Conservation (phyloP, 2,797 vertebrate genomes). For the Protonibea diacanthus region DNA sequence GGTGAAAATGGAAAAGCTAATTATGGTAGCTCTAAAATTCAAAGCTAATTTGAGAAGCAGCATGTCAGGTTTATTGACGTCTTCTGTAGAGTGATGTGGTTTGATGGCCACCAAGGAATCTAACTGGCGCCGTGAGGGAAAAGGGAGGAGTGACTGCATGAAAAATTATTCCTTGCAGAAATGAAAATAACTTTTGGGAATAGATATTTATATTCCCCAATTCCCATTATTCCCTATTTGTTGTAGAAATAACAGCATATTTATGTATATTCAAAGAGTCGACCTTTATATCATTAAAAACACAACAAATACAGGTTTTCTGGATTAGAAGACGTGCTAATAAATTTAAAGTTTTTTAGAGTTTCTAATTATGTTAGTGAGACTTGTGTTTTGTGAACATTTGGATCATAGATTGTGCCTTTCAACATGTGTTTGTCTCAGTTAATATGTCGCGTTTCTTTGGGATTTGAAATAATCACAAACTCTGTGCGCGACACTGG, state of each 20-base stretch:
- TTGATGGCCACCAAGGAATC: constrained; percentile 80
- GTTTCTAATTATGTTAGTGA: constrained; percentile 7
- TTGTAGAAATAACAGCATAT: constrained; percentile 46
- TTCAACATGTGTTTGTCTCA: constrained; percentile 13
- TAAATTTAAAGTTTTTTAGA: background rate
- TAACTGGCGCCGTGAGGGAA: constrained; percentile 57
- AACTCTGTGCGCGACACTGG: constrained; percentile 46
- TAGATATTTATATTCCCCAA: constrained; percentile 64
- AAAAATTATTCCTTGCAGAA: constrained; percentile 61
- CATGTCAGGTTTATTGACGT: constrained; percentile 86
- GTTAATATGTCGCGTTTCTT: constrained; percentile 24
- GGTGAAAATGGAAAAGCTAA: constrained; percentile 86
- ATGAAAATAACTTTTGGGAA: constrained; percentile 69
- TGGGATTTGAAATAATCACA: constrained; percentile 26
- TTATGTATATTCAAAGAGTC: constrained; percentile 48
- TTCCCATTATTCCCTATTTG: constrained; percentile 44
- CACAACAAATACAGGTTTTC: constrained; percentile 1
- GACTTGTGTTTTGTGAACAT: background rate
- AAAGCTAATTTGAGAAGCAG: constrained; percentile 84
- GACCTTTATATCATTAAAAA: background rate
- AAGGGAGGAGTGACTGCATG: constrained; percentile 57
- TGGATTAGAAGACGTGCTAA: background rate
- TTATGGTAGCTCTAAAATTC: constrained; percentile 85
- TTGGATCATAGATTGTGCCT: constrained; percentile 5
- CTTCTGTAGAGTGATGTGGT: constrained; percentile 79